Conservation (phyloP, 2,888 invertebrate genomes). For the Andrena haemorrhoa region DNA sequence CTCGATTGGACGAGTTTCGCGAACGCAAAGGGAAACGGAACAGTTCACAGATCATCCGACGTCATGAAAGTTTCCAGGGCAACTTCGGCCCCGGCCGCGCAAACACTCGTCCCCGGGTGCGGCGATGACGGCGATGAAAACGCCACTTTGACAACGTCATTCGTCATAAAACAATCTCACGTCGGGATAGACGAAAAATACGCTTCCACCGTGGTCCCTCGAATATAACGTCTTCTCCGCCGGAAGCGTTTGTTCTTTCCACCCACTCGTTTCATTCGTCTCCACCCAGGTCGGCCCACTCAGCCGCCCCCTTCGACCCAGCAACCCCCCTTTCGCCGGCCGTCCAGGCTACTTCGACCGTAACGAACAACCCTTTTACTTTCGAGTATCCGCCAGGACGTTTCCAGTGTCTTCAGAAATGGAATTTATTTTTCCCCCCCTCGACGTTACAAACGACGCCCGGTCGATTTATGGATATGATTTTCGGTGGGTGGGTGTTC, state of each 20-base stretch:
- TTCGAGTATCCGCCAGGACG: constrained; percentile 62
- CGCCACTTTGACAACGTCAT: constrained; percentile 56
- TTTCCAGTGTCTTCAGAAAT: constrained; percentile 59
- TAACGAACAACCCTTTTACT: constrained; percentile 70
- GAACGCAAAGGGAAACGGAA: background rate
- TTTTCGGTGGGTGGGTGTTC: constrained; percentile 43
- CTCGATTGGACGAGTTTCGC: background rate
- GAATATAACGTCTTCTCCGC: constrained; percentile 59
- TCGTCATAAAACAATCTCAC: constrained; percentile 66
- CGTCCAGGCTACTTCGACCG: constrained; percentile 43
- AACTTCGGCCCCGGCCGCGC: background rate
- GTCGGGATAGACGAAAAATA: constrained; percentile 39
- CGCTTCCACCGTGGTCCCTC: constrained; percentile 38
- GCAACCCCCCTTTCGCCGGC: constrained; percentile 1
- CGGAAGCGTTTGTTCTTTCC: constrained; percentile 61
- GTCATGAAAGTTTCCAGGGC: background rate
- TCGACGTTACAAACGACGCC: constrained; percentile 53
- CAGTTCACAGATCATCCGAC: background rate
- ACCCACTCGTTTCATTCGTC: constrained; percentile 30
- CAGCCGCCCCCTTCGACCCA: constrained; percentile 1
- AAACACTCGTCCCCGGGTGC: background rate
- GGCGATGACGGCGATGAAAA: constrained; percentile 56
- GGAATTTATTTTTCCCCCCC: constrained; percentile 77
- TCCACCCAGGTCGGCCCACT: constrained; percentile 7
- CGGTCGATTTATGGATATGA: constrained; percentile 72